Evolutionary conservation across 2,888 invertebrate genomes (phyloP).

Genomic region (Sturmia bella): DNA sequence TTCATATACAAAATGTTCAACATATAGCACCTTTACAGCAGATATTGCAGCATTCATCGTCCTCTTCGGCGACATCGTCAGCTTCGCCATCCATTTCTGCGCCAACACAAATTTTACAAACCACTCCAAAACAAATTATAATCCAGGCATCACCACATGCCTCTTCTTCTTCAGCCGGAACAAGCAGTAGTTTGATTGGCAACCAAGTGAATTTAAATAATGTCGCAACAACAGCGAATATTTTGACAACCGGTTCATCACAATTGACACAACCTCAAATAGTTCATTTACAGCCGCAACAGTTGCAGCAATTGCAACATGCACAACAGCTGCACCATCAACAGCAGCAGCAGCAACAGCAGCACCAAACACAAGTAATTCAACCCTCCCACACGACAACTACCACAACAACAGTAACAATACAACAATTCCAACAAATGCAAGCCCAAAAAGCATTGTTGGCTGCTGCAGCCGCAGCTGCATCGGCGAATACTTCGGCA

Average conservation of each 20-base stretch:
- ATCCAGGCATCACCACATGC: conserved; percentile 71
- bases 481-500: conserved; percentile 54
- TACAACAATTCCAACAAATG: conserved; percentile 80
- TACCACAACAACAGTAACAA: conserved; percentile 78
- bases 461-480: conserved; percentile 72
- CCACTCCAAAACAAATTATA: conserved; percentile 77
- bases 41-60: conserved; percentile 61
- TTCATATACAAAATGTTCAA: conserved; percentile 78
- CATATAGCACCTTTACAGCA: conserved; percentile 73
- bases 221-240: conserved; percentile 50
- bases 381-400: conserved; percentile 61
- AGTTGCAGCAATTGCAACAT: conserved; percentile 71
- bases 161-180: conserved; percentile 39
- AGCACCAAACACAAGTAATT: conserved; percentile 61
- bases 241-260: conserved; percentile 57
- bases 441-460: conserved; percentile 75
- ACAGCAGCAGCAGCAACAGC: conserved; percentile 70
- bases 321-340: conserved; percentile 67
- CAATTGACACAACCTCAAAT: conserved; percentile 72
- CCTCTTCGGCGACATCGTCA: conserved; percentile 53
- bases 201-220: conserved; percentile 56
- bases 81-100: conserved; percentile 53
- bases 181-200: conserved; percentile 34
- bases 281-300: conserved; percentile 71
- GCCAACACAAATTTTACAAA: conserved; percentile 70